phyloP scores from a whole-genome alignment of 2,888 invertebrate genomes.

The Tetragnatha montana region DNA sequence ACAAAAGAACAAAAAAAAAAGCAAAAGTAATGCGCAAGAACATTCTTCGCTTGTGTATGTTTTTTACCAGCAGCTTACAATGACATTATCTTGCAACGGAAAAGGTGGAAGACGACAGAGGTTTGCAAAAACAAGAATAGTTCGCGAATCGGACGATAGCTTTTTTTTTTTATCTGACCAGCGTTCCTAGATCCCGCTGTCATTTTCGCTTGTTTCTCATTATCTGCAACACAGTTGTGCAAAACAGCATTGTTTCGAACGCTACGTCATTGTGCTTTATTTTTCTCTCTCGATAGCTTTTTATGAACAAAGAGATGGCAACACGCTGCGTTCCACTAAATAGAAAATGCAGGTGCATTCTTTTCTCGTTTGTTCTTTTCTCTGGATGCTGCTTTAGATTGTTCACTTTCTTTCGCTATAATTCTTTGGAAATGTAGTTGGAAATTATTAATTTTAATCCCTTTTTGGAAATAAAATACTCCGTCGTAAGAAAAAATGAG shows the following conservation, averaged over 20 bases:
- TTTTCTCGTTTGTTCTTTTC: not conserved
- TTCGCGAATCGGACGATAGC: not conserved
- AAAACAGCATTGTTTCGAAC: conserved; percentile 41
- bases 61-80: not conserved
- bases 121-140: not conserved
- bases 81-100: conserved; percentile 27
- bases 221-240: conserved; percentile 22
- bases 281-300: not conserved
- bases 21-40: not conserved
- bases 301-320: conserved; percentile 22
- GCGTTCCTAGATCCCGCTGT: conserved; percentile 27
- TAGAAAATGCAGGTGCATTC: not conserved
- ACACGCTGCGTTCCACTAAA: conserved; percentile 3
- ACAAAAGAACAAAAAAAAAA: not conserved
- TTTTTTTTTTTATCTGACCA: conserved; percentile 33
- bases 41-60: conserved; percentile 7
- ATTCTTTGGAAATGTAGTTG: not conserved
- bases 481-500: not conserved
- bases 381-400: not conserved
- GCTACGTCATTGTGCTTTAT: conserved; percentile 27
- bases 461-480: not conserved
- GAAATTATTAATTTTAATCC: conserved; percentile 5
- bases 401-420: not conserved
- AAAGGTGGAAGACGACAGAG: not conserved
- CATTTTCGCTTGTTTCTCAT: conserved; percentile 57